Evolutionary conservation across 1,140 invertebrate genomes (phyloP), one percentile per base, ranked within the genome.

Genomic region (Lanistes nyassanus): DNA sequence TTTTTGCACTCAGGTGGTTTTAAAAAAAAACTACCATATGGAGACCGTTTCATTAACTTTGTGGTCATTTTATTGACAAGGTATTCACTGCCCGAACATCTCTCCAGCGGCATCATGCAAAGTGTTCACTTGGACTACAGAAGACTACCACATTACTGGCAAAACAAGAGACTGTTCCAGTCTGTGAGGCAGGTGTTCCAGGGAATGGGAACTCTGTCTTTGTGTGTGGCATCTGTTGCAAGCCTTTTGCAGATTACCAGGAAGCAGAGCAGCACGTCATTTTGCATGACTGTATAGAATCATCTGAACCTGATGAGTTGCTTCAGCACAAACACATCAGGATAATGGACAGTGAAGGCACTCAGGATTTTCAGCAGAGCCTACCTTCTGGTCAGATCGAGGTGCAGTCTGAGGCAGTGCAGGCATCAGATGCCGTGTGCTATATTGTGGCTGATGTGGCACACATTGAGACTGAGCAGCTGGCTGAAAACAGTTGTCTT

Each of bases 191-290:
- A 31, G 3, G 9, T 60, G n/a, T n/a, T n/a, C n/a, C n/a, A n/a
- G 56, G 29, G n/a, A 23, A 60, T 1, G 3, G n/a, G 9, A 23
- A 60, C 9, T 2, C 76, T 53, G 68, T 80, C 19, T 80, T 66
- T 51, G 75, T 80, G 76, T 80, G 79, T 76, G 79, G 79, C 13
- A 76, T 76, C 11, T 80, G 79, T 78, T 70, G 56, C 13, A 36
- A 70, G 26, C 51, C 71, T n/a, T 80, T 80, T 73, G 65, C 77
- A 58, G 74, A 76, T 16, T 42, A 78, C 0, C 47, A 78, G 37
- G 75, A 74, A 42, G 77, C 77, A 26, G 51, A 37, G 26, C 69
- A 71, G 62, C 70, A 36, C 51, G 23, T 31, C 11, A 9, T 60
- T 23, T 60, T 31, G 23, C 23, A 60, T 60, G n/a, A 60, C 56